phyloP scores from a whole-genome alignment of 2,797 vertebrate genomes.

The Sandelia bainsii region DNA sequence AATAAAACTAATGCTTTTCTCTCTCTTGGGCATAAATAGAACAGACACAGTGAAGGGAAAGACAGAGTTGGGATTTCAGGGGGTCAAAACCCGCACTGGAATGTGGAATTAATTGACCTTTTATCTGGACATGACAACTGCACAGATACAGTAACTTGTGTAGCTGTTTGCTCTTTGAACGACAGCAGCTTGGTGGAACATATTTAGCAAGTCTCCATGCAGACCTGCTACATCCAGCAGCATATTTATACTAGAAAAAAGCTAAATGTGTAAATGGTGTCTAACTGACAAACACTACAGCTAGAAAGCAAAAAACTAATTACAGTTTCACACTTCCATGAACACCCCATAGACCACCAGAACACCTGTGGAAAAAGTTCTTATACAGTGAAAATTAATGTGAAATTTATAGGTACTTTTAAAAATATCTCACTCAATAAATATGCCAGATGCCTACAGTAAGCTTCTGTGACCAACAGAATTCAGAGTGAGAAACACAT shows the following conservation, averaged over 20 bases:
- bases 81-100: not conserved
- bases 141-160: not conserved
- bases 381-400: constrained; percentile 15
- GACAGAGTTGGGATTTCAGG: constrained; percentile 24
- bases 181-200: constrained; percentile 2
- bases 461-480: constrained; percentile 12
- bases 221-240: not conserved
- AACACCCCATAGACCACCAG: constrained; percentile 63
- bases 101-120: constrained; percentile 20
- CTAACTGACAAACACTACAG: constrained; percentile 23
- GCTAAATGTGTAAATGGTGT: constrained; percentile 16
- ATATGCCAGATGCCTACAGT: constrained; percentile 31
- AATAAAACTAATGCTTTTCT: constrained; percentile 73
- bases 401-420: constrained; percentile 48
- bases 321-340: constrained; percentile 49
- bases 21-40: constrained; percentile 34
- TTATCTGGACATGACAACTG: constrained; percentile 9
- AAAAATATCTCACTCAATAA: constrained; percentile 63
- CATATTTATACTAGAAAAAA: constrained; percentile 1
- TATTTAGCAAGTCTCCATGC: not conserved
- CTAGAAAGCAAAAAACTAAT: constrained; percentile 32
- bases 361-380: constrained; percentile 20
- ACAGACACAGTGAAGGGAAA: constrained; percentile 19
- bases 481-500: constrained; percentile 27
- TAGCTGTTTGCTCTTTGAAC: not conserved